A percentile compares a stretch with the other conserved stretches of the same genome.
Evolutionary conservation across 2,888 invertebrate genomes (phyloP).

Genomic region (Antheraea yamamai): DNA sequence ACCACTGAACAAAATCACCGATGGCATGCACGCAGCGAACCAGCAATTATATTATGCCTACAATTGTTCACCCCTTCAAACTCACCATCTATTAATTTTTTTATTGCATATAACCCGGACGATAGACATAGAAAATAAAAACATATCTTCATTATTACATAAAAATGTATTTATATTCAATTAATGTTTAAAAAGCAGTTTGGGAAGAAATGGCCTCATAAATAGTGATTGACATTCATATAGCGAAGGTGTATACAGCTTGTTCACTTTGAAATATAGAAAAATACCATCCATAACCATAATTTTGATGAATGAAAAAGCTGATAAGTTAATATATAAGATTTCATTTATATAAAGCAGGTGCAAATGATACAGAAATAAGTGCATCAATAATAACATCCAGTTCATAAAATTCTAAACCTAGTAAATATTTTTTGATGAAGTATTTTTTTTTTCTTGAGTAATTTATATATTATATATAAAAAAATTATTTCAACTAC

Average conservation of each 20-base stretch:
- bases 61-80: constrained; percentile 38
- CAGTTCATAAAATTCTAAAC: background rate
- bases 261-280: background rate
- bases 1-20: background rate
- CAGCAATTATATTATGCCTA: constrained; percentile 17
- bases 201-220: background rate
- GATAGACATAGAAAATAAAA: constrained; percentile 25
- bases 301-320: background rate
- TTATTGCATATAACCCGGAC: constrained; percentile 37
- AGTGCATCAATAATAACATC: background rate
- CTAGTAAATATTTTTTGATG: background rate
- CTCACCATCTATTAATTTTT: constrained; percentile 61
- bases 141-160: constrained; percentile 14
- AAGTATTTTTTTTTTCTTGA: background rate
- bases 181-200: background rate
- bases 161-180: background rate
- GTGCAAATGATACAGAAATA: background rate
- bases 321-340: background rate
- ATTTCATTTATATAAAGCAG: background rate
- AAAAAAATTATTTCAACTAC: constrained; percentile 64
- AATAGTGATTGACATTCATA: background rate
- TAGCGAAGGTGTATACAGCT: background rate
- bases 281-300: background rate
- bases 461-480: background rate
- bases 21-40: constrained; percentile 13